Evolutionary conservation across 2,113 vertebrate species (phyloP), one percentile per base, ranked within the genome.

Genomic region (Osmerus eperlanus): DNA sequence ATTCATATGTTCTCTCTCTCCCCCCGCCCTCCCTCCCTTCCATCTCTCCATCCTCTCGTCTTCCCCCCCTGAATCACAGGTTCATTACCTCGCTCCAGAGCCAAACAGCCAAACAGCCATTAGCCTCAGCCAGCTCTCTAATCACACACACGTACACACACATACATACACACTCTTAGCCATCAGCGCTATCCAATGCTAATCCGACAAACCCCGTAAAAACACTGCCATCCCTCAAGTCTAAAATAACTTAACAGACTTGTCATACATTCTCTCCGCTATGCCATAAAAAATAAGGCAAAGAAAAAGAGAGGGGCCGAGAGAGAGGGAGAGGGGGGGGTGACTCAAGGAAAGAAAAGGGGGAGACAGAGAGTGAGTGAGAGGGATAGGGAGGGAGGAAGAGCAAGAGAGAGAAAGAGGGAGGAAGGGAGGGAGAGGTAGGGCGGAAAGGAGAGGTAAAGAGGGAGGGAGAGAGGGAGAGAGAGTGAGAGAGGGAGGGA

Each of bases 11-110:
- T 90, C 88, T 84, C 88, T 85, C 92, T 92, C 92, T 91, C 92
- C 91, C 88, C 92, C 89, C 89, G 83, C 89, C 86, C 90, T 87
- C 91, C 90, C 90, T 89, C 88, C 90, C 85, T 88, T 90, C 87
- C 91, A 89, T 91, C 93, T 90, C 91, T 28, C 29, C 67, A 23
- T 62, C 19, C 55, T 15, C 29, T 8, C 65, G 12, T 66, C 90
- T 91, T 87, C 84, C 88, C 88, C 92, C 94, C 93, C 93, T 93
- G 92, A 91, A 95, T 96, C 95, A 94, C 96, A 96, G 96, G 96
- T 96, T 98, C 96, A 97, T 98, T 98, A 98, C 95, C 95, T 94
- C 93, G 93, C 94, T 91, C 92, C 91, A 91, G 95, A 96, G 94
- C 94, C 94, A 96, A 95, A 95, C 92, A 96, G 93, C 94, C 94